Evolutionary conservation across 2,113 vertebrate genomes (phyloP).

Genomic region (Phylloscopus whistleri): DNA sequence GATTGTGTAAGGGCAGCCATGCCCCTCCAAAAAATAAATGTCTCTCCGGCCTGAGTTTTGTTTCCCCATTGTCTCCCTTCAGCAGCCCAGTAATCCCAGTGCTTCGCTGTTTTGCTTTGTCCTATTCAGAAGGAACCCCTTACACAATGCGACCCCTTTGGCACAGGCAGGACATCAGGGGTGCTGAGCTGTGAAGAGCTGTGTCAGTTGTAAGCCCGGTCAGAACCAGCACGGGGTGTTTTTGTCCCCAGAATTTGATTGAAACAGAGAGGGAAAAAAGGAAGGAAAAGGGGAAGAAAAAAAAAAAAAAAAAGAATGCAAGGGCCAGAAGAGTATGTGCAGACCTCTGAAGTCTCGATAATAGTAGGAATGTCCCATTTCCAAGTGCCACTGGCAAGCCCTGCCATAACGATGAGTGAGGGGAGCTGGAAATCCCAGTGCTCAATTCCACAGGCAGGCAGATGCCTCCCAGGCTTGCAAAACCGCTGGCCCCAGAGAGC

Average conservation of each 20-base stretch:
- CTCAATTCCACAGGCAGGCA: fast-evolving
- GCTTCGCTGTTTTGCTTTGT: constrained; percentile 38
- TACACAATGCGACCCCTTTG: constrained; percentile 55
- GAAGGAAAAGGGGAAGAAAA: fast-evolving
- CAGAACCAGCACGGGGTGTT: background rate
- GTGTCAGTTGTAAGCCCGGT: background rate
- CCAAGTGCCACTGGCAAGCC: background rate
- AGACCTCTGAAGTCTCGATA: background rate
- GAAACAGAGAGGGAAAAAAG: background rate
- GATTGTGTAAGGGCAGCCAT: constrained; percentile 50
- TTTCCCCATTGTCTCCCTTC: constrained; percentile 58
- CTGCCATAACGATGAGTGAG: background rate
- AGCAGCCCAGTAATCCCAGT: constrained; percentile 50
- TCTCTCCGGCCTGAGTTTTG: background rate
- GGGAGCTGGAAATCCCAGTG: background rate
- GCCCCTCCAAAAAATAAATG: constrained; percentile 15
- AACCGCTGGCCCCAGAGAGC: background rate
- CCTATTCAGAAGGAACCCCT: constrained; percentile 59
- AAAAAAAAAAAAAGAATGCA: too few species aligned
- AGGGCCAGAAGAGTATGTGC: background rate
- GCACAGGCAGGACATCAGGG: constrained; percentile 10
- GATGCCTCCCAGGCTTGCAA: background rate
- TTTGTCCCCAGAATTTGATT: background rate
- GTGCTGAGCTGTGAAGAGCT: constrained; percentile 54
- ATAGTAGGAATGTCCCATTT: background rate